These are phyloP conservation scores for Arctocebus calabarensis DNA, from an alignment of 2,797 vertebrate species.

Conservation along the genomic window DNA sequence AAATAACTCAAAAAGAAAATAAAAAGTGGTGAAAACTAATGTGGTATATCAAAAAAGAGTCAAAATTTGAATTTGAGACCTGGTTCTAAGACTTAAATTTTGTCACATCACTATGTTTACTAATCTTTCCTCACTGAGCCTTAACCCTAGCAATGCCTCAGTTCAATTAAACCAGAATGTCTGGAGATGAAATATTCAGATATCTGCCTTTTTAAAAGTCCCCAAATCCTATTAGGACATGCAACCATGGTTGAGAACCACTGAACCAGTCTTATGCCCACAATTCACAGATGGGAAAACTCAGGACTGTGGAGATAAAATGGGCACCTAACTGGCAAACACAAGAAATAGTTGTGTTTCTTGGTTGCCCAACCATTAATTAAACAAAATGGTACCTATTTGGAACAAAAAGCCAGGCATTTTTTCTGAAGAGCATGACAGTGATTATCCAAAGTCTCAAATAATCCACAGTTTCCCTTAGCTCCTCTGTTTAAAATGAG, in stretches of 20 bases:
- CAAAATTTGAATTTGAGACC: conserved; percentile 7
- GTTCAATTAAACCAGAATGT: conserved; percentile 40
- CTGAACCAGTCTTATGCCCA: neutral
- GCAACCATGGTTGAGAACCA: neutral
- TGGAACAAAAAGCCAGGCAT: neutral
- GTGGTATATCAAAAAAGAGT: neutral
- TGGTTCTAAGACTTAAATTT: neutral
- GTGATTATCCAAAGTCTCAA: conserved; percentile 4
- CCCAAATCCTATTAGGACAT: neutral
- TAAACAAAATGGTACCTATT: neutral
- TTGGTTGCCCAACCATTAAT: neutral
- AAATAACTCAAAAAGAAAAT: conserved; percentile 1
- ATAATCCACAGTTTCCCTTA: neutral
- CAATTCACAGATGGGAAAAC: neutral
- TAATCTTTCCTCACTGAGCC: neutral
- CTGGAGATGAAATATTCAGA: neutral
- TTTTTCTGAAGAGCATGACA: neutral
- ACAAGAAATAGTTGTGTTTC: neutral
- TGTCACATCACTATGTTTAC: neutral
- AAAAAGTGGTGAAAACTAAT: neutral
- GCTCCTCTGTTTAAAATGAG: neutral
- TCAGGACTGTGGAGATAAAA: neutral
- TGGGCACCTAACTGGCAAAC: neutral
- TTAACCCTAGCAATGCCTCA: neutral
- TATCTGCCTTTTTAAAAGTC: neutral